Evolutionary conservation across 2,888 invertebrate genomes (phyloP), one percentile per base, ranked within the genome.

Genomic region (Tenthredo distinguenda): DNA sequence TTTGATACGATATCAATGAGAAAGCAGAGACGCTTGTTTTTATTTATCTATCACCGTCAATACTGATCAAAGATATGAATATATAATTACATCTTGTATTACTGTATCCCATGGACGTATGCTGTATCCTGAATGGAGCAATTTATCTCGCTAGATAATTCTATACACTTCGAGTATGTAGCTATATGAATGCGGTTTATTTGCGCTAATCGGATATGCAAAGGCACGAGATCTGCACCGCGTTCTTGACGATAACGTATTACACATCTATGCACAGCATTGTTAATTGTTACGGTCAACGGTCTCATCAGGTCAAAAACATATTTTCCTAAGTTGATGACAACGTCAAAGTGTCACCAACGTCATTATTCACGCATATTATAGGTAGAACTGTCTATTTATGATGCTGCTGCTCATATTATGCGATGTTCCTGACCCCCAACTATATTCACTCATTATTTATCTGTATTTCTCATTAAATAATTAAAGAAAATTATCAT

Each of bases 261-360:
- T 12, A 9, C 21, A 18, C 21, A 43, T 74, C 1, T 43, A 74
- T 74, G 72, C 40, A 43, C 10, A 74, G 21, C 10, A 43, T 74
- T 74, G 72, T 74, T 43, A 74, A 74, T 74, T 40, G 18, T 74
- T 43, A 21, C 43, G 72, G 40, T 74, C 40, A 40, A 74, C 72
- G 40, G n/a, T 74, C 72, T 74, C 72, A 43, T 74, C 43, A 12
- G 21, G 21, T 74, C 43, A 74, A 43, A n/a, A 43, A 74, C 18
- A 34, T 18, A 68, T 68, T 6, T 68, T 40, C 21, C n/a, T 74
- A 9, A 71, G 15, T 37, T 18, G 1, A 9, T 43, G 40, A n/a
- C 21, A 10, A 21, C 15, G n/a, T 43, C 71, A 34, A n/a, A 21
- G 26, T 34, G 34, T 68, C 34, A 18, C 34, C 34, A 34, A 34